These are phyloP conservation scores for Spea hammondii DNA, from an alignment of 2,797 vertebrate genomes.

Conservation along the genomic window DNA sequence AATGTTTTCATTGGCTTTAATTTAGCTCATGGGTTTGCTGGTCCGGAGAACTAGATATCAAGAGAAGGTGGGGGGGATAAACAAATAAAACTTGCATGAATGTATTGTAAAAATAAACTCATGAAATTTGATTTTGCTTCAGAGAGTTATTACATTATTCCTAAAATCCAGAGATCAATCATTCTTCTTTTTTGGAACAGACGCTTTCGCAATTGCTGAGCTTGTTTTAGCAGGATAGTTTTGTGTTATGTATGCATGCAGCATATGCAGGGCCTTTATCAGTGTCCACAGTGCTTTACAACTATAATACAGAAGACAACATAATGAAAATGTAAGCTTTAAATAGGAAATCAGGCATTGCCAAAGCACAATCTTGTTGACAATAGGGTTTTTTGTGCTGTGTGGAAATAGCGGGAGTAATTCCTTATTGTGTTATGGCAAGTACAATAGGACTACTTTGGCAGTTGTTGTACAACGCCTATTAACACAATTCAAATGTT, in stretches of 20 bases:
- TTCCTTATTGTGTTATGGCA: neutral
- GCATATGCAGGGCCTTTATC: conserved; percentile 6
- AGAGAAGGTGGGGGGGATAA: conserved; percentile 29
- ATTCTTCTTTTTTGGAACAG: neutral
- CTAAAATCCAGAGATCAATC: neutral
- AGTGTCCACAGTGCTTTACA: neutral
- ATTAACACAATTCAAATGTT: too few species aligned
- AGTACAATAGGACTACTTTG: neutral
- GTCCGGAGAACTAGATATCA: conserved; percentile 32
- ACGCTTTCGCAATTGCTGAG: neutral
- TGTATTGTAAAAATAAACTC: conserved; percentile 25
- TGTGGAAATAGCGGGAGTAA: neutral
- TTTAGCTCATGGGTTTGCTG: conserved; percentile 45
- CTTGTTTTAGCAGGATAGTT: neutral
- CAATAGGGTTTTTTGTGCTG: conserved; percentile 3
- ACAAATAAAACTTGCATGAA: conserved; percentile 30
- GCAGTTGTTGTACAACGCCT: too few species aligned
- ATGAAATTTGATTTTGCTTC: conserved; percentile 19
- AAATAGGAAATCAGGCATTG: neutral
- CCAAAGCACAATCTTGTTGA: neutral
- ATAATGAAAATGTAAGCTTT: neutral
- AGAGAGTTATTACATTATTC: neutral
- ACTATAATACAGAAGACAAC: neutral
- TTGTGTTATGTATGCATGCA: neutral
- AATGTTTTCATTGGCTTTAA: conserved; percentile 54